Evolutionary conservation across 2,113 vertebrate genomes (phyloP).

Genomic region (Clarias batrachus): DNA sequence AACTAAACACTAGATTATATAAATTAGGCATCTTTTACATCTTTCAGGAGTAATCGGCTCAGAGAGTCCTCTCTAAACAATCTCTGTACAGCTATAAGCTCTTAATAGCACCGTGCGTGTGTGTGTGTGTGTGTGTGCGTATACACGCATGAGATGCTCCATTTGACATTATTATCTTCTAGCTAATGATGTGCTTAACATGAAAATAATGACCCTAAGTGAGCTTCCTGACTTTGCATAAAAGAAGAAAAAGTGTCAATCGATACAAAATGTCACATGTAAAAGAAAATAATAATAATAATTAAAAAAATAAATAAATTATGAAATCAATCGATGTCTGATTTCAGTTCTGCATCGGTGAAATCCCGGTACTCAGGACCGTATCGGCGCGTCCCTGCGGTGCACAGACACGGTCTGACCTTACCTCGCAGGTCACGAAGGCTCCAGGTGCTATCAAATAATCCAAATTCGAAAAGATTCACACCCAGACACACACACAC

Average conservation of each 20-base stretch:
- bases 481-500: not conserved
- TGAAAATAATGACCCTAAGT: slow-evolving; percentile 14
- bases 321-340: not conserved
- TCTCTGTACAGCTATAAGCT: not conserved
- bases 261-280: not conserved
- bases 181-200: slow-evolving; percentile 20
- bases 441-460: not conserved
- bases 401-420: not conserved
- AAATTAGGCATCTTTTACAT: not conserved
- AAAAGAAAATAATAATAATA: not conserved
- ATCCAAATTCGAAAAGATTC: slow-evolving; percentile 1
- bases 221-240: slow-evolving; percentile 2
- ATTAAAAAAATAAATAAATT: no score
- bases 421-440: not conserved
- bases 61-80: not conserved
- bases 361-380: not conserved
- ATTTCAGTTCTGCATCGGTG: not conserved
- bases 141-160: not conserved
- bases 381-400: not conserved
- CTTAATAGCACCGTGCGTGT: not conserved
- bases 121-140: slow-evolving; percentile 2
- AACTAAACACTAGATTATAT: not conserved
- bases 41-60: not conserved
- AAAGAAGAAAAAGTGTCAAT: not conserved
- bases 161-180: not conserved